Evolutionary conservation across 2,797 vertebrate species (phyloP).

Genomic region (Aulostomus chinensis): DNA sequence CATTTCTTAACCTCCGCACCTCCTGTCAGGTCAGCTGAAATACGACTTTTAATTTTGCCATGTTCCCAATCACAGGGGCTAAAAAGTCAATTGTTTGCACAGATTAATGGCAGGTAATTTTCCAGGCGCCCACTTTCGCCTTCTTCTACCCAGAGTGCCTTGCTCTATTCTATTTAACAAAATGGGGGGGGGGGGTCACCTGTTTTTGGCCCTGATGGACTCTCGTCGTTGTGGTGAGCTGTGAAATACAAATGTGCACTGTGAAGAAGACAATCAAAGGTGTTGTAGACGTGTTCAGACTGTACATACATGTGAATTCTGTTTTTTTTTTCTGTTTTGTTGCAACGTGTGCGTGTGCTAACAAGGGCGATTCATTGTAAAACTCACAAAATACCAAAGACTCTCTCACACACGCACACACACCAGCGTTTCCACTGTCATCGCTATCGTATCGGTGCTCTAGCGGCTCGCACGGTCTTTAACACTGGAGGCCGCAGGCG

Average conservation of each 20-base stretch:
- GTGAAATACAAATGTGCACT: conserved; percentile 44
- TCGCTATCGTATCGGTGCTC: conserved; percentile 9
- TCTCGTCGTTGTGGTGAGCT: conserved; percentile 11
- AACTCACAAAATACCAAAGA: no score
- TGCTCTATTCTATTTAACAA: conserved; percentile 74
- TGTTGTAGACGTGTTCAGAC: conserved; percentile 35
- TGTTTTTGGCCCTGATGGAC: conserved; percentile 1
- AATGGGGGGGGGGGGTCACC: neutral
- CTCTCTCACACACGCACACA: conserved; percentile 16
- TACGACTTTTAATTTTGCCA: conserved; percentile 73
- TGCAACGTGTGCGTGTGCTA: conserved; percentile 32
- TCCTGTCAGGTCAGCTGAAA: conserved; percentile 64
- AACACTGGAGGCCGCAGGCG: conserved; percentile 14
- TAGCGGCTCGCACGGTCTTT: conserved; percentile 25
- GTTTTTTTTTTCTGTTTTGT: conserved; percentile 49
- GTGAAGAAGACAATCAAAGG: conserved; percentile 68
- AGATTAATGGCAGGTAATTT: conserved; percentile 76
- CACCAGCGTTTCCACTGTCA: conserved; percentile 18
- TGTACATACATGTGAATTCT: conserved; percentile 66
- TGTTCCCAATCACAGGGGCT: conserved; percentile 65
- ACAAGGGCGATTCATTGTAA: conserved; percentile 33
- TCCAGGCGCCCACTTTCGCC: conserved; percentile 54
- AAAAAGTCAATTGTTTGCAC: conserved; percentile 79
- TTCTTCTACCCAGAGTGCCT: conserved; percentile 76
- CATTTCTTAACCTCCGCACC: conserved; percentile 44